Conservation (phyloP, 2,888 invertebrate genomes). For the Keiferia lycopersicella region DNA sequence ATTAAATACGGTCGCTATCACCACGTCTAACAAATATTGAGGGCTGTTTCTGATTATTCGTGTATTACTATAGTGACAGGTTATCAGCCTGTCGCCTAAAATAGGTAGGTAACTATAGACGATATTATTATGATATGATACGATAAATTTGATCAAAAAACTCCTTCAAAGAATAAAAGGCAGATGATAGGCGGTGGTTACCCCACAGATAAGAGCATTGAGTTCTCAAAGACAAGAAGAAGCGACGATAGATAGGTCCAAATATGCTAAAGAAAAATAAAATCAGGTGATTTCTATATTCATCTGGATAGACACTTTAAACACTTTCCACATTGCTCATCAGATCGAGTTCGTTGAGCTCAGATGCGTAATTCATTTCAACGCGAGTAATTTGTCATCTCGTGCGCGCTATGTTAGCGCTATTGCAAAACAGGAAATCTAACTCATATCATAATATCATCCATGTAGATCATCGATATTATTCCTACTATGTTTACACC, state of each 20-base stretch:
- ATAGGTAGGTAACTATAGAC: too few relatives aligned
- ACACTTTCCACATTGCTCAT: not conserved
- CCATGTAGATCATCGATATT: not conserved
- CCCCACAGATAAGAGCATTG: too few relatives aligned
- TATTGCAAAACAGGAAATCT: not conserved
- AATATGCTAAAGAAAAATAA: not conserved
- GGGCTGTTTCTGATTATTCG: too few relatives aligned
- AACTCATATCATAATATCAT: not conserved
- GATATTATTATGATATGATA: too few relatives aligned
- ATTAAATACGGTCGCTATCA: too few relatives aligned
- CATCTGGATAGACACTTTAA: not conserved
- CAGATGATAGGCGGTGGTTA: too few relatives aligned
- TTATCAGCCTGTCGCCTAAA: too few relatives aligned
- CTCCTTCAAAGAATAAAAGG: too few relatives aligned
- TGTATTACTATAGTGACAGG: too few relatives aligned
- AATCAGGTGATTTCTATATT: not conserved
- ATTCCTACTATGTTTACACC: too few relatives aligned
- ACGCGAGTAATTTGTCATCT: not conserved
- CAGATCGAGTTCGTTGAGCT: not conserved
- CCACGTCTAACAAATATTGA: too few relatives aligned
- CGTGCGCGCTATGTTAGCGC: not conserved
- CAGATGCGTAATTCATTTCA: constrained; percentile 1
- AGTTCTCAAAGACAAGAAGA: not conserved
- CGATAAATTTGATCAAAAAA: too few relatives aligned
- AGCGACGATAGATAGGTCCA: not conserved